phyloP scores from a whole-genome alignment of 2,888 invertebrate genomes.

The Arrhopalites spinosus region DNA sequence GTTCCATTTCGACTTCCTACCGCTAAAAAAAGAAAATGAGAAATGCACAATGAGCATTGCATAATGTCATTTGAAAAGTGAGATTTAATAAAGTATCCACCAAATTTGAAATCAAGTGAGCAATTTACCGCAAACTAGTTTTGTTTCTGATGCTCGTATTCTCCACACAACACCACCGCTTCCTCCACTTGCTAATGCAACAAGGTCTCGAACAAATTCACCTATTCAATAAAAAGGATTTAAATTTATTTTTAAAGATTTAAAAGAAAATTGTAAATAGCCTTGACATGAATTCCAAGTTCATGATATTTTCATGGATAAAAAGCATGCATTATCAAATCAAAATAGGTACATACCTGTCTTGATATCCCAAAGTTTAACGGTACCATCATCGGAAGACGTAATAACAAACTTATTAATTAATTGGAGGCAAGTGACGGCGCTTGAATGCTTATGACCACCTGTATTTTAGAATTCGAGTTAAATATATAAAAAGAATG shows the following conservation, averaged over 20 bases:
- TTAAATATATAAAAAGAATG: no score
- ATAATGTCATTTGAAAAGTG: no score
- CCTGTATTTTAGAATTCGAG: no score
- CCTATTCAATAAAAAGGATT: slow-evolving; percentile 59
- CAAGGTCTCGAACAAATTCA: slow-evolving; percentile 94
- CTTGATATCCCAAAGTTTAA: slow-evolving; percentile 97
- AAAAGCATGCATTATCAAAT: neutral
- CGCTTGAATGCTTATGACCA: slow-evolving; percentile 94
- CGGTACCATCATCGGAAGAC: slow-evolving; percentile 98
- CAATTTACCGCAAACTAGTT: slow-evolving; percentile 95
- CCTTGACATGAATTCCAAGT: no score
- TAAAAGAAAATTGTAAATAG: no score
- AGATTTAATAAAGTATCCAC: no score
- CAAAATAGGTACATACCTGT: slow-evolving; percentile 67
- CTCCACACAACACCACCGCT: slow-evolving; percentile 99
- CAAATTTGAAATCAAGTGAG: no score
- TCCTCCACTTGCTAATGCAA: slow-evolving; percentile 90
- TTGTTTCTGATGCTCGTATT: slow-evolving; percentile 92
- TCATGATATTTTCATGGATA: neutral
- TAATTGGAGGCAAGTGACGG: slow-evolving; percentile 97
- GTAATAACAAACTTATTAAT: slow-evolving; percentile 97
- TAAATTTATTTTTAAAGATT: neutral
- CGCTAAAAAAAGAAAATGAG: no score
- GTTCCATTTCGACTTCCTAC: slow-evolving; percentile 98
- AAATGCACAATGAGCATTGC: no score